Evolutionary conservation across 2,797 vertebrate species (phyloP), one percentile per base, ranked within the genome.

Genomic region (Limnodromus scolopaceus): DNA sequence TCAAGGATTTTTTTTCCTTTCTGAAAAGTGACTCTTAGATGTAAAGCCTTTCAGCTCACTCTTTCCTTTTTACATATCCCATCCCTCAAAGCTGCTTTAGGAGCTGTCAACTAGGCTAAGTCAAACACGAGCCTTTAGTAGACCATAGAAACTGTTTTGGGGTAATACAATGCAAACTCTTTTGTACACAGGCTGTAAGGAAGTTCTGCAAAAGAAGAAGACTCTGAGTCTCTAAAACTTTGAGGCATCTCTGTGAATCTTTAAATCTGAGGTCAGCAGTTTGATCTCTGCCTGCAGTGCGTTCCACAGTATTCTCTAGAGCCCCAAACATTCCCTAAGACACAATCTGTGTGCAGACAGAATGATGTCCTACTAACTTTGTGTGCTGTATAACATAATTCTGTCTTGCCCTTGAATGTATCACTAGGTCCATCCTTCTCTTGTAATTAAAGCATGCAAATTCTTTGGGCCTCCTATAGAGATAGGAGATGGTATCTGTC

Each of bases 261-360:
- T 71, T 66, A 63, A 49, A 36, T 65, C 54, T 46, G 51, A 70
- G 15, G 17, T 89, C 61, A 75, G 25, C 32, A 45, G 22, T 48
- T 83, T 24, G 61, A 45, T 70, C 53, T 51, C 34, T 75, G 19
- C 48, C 45, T 93, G 45, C 61, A 63, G 39, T 28, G 45, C 13
- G 16, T 79, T 65, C 54, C 3, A 2, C 30, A 63, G 61, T 45
- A 16, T 87, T 84, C 58, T 27, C 49, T 49, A 25, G 68, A 86
- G 22, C 32, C 34, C 34, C 39, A 9, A 1, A 0, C 0, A 0
- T 84, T 80, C 41, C 27, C 32, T 22, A 39, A 39, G 51, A 20
- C 14, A 32, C 27, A 30, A 0, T 34, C n/a, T 63, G 17, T 32
- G 9, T 32, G 43, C 55, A 76, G 51, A 18, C 14, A 25, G 27